Percentiles rank a stretch among this genome's conserved stretches.
These are phyloP conservation scores for Gadopsis marmoratus DNA, from an alignment of 2,797 vertebrate genomes.

Conservation along the genomic window DNA sequence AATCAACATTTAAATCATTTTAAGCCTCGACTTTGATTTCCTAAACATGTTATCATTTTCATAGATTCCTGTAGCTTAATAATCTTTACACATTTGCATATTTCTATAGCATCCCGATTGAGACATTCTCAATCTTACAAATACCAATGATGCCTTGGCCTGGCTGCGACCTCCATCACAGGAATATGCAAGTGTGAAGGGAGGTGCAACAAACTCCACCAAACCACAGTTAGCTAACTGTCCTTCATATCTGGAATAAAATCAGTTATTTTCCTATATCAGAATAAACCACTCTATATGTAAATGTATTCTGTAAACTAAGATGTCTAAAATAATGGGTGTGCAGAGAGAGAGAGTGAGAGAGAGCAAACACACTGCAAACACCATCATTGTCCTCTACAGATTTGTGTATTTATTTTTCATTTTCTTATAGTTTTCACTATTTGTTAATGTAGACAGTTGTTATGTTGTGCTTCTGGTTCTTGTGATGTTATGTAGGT, in stretches of 20 bases:
- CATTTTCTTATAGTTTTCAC: not conserved
- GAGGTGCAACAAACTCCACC: conserved; percentile 25
- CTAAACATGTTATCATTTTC: conserved; percentile 9
- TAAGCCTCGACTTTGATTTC: not conserved
- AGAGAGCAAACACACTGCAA: not conserved
- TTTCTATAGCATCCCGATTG: conserved; percentile 22
- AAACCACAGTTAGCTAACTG: conserved; percentile 14
- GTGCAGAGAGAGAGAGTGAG: not conserved
- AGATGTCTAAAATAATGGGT: conserved; percentile 33
- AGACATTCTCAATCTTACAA: conserved; percentile 33
- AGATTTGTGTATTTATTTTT: conserved; percentile 1
- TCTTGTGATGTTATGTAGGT: not conserved
- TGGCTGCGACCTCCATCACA: conserved; percentile 38
- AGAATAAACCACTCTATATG: conserved; percentile 70
- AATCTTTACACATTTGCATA: conserved; percentile 4
- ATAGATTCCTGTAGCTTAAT: conserved; percentile 6
- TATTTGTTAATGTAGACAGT: not conserved
- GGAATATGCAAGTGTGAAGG: conserved; percentile 37
- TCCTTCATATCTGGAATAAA: conserved; percentile 22
- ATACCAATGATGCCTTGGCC: conserved; percentile 28
- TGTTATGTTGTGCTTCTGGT: not conserved
- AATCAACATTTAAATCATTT: conserved; percentile 8
- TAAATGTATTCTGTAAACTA: conserved; percentile 48
- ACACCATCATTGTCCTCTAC: not conserved
- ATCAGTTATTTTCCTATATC: conserved; percentile 26